Evolutionary conservation across 2,797 vertebrate genomes (phyloP).

Genomic region (Lepilemur septentrionalis): DNA sequence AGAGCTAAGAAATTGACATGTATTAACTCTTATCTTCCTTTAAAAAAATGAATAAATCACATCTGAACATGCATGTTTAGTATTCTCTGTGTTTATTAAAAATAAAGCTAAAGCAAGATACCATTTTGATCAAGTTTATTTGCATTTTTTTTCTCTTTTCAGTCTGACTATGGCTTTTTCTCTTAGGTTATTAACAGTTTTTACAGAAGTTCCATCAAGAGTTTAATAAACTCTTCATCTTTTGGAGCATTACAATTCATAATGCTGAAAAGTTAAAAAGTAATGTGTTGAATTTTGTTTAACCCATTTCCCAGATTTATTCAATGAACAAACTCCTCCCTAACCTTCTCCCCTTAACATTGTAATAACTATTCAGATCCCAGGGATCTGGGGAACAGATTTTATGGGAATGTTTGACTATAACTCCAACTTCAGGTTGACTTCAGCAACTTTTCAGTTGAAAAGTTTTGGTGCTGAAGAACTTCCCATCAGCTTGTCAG

Average conservation of each 20-base stretch:
- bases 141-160: background rate
- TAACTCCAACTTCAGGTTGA: background rate
- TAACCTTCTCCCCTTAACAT: background rate
- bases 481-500: background rate
- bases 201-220: background rate
- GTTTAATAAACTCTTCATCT: conserved; percentile 30
- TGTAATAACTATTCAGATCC: too few relatives aligned
- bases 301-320: background rate
- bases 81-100: conserved; percentile 10
- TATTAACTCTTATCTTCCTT: background rate
- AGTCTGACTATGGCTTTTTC: background rate
- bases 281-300: background rate
- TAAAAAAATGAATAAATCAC: background rate
- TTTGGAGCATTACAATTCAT: background rate
- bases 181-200: background rate
- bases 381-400: background rate
- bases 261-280: background rate
- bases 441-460: background rate
- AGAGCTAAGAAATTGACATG: background rate
- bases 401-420: background rate
- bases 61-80: background rate
- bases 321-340: background rate
- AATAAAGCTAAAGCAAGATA: background rate
- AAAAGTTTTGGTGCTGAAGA: background rate
- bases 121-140: background rate